These are phyloP conservation scores for Drosophila phalerata DNA, from an alignment of 2,888 invertebrate genomes.

Conservation along the genomic window DNA sequence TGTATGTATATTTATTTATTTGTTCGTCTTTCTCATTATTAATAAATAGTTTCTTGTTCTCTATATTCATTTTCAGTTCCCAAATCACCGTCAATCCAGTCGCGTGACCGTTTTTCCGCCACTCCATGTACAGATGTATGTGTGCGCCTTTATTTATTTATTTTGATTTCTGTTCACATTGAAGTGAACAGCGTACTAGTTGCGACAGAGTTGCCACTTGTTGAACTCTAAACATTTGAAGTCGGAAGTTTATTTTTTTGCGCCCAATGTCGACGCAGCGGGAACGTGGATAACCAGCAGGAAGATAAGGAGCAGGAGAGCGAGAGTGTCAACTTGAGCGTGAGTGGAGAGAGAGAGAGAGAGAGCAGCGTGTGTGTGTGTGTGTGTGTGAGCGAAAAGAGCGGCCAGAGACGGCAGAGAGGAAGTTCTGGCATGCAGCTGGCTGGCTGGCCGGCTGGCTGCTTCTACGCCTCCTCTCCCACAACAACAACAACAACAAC, in stretches of 20 bases:
- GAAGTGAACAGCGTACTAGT: constrained; percentile 2
- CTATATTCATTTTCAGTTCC: constrained; percentile 75
- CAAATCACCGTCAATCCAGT: constrained; percentile 69
- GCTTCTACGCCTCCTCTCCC: constrained; percentile 49
- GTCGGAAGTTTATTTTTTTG: constrained; percentile 10
- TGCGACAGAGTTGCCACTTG: constrained; percentile 57
- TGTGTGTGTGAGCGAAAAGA: no score
- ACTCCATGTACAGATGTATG: background rate
- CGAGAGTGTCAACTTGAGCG: background rate
- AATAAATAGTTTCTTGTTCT: constrained; percentile 81
- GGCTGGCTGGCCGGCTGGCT: constrained; percentile 71
- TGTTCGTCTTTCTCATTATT: constrained; percentile 71
- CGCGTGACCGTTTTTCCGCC: constrained; percentile 60
- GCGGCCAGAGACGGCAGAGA: constrained; percentile 26
- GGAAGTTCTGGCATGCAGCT: constrained; percentile 69
- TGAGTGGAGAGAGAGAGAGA: background rate
- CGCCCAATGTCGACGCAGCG: constrained; percentile 38
- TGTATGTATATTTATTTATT: constrained; percentile 44
- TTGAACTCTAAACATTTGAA: constrained; percentile 32
- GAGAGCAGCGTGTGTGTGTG: constrained; percentile 6
- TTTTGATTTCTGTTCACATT: background rate
- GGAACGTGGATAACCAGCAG: constrained; percentile 38
- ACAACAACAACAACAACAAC: background rate
- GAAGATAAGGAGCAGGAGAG: constrained; percentile 3
- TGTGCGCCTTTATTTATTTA: constrained; percentile 12